Conservation (phyloP, 2,888 invertebrate genomes). For the Daptonema setosum region DNA sequence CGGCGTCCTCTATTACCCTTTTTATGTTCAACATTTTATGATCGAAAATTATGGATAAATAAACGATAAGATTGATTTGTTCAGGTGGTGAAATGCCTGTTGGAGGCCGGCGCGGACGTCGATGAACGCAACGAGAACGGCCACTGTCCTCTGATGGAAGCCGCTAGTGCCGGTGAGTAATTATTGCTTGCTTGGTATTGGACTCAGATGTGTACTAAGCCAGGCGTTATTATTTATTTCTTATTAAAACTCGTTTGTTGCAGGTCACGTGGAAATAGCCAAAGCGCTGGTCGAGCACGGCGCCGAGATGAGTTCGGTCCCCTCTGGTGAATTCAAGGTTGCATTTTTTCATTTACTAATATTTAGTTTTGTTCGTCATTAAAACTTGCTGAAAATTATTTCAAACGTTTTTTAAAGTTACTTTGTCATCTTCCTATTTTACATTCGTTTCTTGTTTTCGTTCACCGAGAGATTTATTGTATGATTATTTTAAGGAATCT, state of each 20-base stretch:
- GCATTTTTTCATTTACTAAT: too few relatives aligned
- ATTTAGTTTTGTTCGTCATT: too few relatives aligned
- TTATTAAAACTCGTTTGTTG: not conserved
- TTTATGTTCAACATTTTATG: not conserved
- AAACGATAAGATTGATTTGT: not conserved
- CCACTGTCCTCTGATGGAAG: slow-evolving; percentile 58
- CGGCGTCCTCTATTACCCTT: not conserved
- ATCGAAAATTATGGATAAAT: not conserved
- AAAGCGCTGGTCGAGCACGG: slow-evolving; percentile 69
- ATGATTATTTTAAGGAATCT: slow-evolving; percentile 71
- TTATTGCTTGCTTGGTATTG: not conserved
- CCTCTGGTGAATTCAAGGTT: not conserved
- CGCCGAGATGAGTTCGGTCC: slow-evolving; percentile 50
- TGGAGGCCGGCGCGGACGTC: slow-evolving; percentile 73
- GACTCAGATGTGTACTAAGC: not conserved
- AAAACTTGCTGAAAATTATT: too few relatives aligned
- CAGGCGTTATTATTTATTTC: not conserved
- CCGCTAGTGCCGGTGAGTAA: slow-evolving; percentile 27
- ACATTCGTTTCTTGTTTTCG: too few relatives aligned
- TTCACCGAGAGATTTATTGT: too few relatives aligned
- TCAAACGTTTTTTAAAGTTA: too few relatives aligned
- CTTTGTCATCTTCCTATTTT: too few relatives aligned
- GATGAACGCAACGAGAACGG: slow-evolving; percentile 98
- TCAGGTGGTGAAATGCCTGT: slow-evolving; percentile 41
- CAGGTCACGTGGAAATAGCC: slow-evolving; percentile 71